Percentiles rank a stretch among this genome's conserved stretches.
These are phyloP conservation scores for Gallinago nigripennis DNA, from an alignment of 2,797 vertebrate genomes.

Conservation along the genomic window DNA sequence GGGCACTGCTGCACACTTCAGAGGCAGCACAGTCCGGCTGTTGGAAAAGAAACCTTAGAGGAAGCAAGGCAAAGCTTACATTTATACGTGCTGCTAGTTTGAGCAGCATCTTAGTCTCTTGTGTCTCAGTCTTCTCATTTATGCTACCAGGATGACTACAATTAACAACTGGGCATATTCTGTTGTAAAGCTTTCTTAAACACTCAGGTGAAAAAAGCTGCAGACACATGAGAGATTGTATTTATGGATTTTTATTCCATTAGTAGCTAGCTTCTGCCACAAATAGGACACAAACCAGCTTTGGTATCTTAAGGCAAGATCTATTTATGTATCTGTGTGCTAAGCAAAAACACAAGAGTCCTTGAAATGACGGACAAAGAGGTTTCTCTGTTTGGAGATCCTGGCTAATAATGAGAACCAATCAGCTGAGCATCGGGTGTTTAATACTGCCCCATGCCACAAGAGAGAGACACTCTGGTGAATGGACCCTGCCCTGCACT, in stretches of 20 bases:
- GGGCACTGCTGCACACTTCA: neutral
- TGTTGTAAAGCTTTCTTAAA: neutral
- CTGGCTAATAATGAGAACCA: neutral
- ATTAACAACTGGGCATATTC: neutral
- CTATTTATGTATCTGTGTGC: constrained; percentile 15
- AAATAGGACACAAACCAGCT: neutral
- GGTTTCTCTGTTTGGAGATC: neutral
- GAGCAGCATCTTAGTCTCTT: neutral
- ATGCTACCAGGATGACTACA: neutral
- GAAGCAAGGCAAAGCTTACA: neutral
- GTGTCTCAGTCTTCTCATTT: neutral
- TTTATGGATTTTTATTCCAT: constrained; percentile 34
- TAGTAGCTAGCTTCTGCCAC: constrained; percentile 9
- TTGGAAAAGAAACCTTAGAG: neutral
- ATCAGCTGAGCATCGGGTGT: neutral
- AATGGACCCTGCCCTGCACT: neutral
- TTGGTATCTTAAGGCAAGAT: neutral
- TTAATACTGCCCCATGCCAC: neutral
- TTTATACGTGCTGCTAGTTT: neutral
- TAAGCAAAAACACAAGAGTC: neutral
- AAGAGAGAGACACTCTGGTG: neutral
- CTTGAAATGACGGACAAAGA: neutral
- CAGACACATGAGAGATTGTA: neutral
- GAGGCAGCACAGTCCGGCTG: neutral
- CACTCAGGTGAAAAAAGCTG: neutral